Base-by-base conservation (phyloP, 2,797 vertebrate species). In the Knipowitschia caucasica region DNA sequence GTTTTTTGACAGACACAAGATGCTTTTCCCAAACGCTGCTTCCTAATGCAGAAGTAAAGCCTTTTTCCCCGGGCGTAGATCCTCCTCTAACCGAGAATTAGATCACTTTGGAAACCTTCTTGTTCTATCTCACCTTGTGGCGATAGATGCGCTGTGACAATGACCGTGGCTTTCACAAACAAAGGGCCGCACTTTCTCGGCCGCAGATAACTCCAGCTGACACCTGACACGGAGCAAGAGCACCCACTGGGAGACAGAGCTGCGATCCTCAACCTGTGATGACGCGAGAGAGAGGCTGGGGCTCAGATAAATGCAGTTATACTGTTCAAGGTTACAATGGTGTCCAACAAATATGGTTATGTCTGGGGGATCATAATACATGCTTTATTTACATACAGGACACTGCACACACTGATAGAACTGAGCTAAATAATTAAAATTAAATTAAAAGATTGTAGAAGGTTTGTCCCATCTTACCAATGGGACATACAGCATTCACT, bases 161-260 rank as follows among this genome's bases (percentile, higher is more conserved):
- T 78, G 75, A 82, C 67, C 45, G 38, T 71, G 74, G 69, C 75
- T 80, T 84, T 88, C 84, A 81, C 61, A 80, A 83, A 77, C 79
- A 78, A 84, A 79, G 77, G 71, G 74, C 38, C 69, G 64, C 58
- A 77, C 51, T 78, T 78, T 73, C 67, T 4, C 23, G 47, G 50
- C 49, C 63, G 46, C 2, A 36, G 43, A 61, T 87, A 87, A 89
- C 81, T 75, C 56, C 60, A 77, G 73, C 83, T 85, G 85, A 87
- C 86, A 89, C 80, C 83, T 89, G 86, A 87, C 84, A 87, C 59
- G 34, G 72, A 74, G 78, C 78, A 78, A 83, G 73, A 88, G 64
- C 64, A 71, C 67, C 78, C 67, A 74, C 47, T 20, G 68, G 71
- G 66, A 78, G 69, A 78, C 68, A 62, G 79, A 78, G 67, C 56